Conservation (phyloP, 2,797 vertebrate species). For the Tenualosa thibaudeaui region DNA sequence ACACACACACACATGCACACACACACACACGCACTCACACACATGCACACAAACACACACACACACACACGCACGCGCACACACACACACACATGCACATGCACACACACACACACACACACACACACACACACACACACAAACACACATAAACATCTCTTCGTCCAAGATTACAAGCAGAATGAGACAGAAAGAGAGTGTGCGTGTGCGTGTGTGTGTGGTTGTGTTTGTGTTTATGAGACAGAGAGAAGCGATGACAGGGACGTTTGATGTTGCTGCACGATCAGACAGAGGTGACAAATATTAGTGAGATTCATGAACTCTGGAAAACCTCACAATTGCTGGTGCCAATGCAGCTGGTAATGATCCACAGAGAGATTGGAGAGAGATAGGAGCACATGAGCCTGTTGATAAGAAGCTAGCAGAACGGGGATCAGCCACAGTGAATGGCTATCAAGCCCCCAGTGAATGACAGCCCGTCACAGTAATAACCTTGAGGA, state of each 20-base stretch:
- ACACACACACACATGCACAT: not conserved
- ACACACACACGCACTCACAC: too few relatives aligned
- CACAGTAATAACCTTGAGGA: constrained; percentile 39
- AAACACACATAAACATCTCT: constrained; percentile 8
- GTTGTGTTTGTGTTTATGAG: too few relatives aligned
- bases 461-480: constrained; percentile 45
- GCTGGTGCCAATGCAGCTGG: not conserved
- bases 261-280: not conserved
- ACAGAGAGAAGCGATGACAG: constrained; percentile 20
- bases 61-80: too few relatives aligned
- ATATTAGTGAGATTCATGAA: constrained; percentile 36
- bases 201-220: too few relatives aligned
- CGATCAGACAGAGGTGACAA: not conserved
- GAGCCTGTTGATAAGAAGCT: not conserved
- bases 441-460: constrained; percentile 21
- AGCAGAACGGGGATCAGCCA: not conserved
- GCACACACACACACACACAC: not conserved
- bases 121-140: not conserved
- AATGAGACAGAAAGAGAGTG: not conserved
- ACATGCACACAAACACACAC: not conserved
- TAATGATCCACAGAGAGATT: constrained; percentile 11
- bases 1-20: not conserved
- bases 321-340: not conserved
- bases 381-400: not conserved
- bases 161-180: not conserved